Conservation (phyloP, 2,888 invertebrate genomes). For the Chaetogeoica ovagalla region DNA sequence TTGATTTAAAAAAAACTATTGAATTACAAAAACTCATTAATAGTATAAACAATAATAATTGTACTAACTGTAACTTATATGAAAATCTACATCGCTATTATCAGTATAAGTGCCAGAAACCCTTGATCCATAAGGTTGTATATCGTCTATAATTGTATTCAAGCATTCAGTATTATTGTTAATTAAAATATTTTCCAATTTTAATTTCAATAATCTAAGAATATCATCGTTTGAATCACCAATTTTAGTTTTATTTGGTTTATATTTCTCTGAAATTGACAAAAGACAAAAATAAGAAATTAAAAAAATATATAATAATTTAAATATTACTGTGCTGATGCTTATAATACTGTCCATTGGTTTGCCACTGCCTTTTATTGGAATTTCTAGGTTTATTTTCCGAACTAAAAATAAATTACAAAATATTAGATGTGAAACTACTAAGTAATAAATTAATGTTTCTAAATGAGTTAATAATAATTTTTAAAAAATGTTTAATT, state of each 20-base stretch:
- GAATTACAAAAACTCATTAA: neutral
- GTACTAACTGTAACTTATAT: conserved; percentile 32
- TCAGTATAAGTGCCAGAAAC: conserved; percentile 28
- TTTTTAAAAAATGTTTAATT: no score
- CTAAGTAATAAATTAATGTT: no score
- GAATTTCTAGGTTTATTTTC: neutral
- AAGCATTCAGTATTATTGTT: neutral
- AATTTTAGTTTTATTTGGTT: conserved; percentile 7
- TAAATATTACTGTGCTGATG: conserved; percentile 6
- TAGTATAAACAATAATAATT: neutral
- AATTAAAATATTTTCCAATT: conserved; percentile 23
- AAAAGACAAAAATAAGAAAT: neutral
- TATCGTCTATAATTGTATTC: conserved; percentile 26
- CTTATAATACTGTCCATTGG: neutral
- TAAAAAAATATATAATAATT: neutral
- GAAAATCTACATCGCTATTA: conserved; percentile 36
- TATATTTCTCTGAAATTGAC: conserved; percentile 24
- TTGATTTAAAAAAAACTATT: no score
- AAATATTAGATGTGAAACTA: neutral
- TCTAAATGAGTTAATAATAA: no score
- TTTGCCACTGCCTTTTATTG: neutral
- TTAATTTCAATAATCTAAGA: conserved; percentile 3
- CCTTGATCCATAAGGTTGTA: conserved; percentile 47
- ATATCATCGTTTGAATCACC: neutral
- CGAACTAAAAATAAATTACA: conserved; percentile 9